Percentiles rank a stretch among this genome's conserved stretches.
These are phyloP conservation scores for Drosophila parvula DNA, from an alignment of 1,140 invertebrate genomes.

Conservation along the genomic window DNA sequence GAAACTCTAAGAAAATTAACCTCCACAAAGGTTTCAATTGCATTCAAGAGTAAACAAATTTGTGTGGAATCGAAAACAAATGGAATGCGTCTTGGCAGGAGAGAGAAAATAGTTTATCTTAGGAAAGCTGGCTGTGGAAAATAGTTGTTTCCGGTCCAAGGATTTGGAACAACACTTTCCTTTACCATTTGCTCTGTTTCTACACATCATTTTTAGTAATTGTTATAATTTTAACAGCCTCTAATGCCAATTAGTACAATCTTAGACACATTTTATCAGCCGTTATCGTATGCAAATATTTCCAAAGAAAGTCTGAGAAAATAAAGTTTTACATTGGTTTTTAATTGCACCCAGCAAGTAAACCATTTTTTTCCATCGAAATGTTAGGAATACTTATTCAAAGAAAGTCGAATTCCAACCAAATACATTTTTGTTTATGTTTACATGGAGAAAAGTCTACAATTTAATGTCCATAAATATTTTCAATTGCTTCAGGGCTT, in stretches of 20 bases:
- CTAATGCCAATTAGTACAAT: not conserved
- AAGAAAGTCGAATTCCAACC: conserved; percentile 1
- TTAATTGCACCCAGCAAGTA: not conserved
- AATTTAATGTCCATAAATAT: conserved; percentile 6
- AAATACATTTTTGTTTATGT: not conserved
- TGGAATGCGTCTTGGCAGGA: conserved; percentile 21
- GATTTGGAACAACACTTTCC: not conserved
- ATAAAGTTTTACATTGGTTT: not conserved
- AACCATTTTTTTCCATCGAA: not conserved
- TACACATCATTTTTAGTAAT: not conserved
- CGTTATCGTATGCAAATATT: not conserved
- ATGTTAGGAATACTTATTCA: not conserved
- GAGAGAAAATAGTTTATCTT: conserved; percentile 16
- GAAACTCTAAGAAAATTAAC: conserved; percentile 42
- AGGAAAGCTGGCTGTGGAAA: not conserved
- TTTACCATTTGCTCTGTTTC: not conserved
- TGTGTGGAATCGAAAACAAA: conserved; percentile 35
- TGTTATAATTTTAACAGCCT: not conserved
- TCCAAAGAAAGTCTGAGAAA: not conserved
- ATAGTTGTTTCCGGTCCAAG: not conserved
- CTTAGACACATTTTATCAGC: not conserved
- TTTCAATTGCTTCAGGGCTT: not conserved
- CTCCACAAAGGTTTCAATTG: conserved; percentile 49
- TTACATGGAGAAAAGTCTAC: not conserved
- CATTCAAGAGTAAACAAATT: conserved; percentile 42